Conservation (phyloP, 2,113 vertebrate species). For the Diadophis punctatus region DNA sequence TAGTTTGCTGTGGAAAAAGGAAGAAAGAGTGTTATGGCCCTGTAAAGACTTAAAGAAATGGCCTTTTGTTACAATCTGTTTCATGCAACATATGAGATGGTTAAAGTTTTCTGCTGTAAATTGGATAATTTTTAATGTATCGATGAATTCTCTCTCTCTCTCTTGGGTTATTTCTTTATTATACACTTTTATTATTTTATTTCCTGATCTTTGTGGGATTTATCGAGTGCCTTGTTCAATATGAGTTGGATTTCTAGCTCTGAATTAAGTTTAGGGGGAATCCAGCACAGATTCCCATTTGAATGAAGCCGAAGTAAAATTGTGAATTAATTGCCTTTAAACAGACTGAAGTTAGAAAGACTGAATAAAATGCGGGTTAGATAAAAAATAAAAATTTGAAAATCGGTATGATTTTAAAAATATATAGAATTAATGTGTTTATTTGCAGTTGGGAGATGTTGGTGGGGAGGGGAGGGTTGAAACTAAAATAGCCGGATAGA, state of each 20-base stretch:
- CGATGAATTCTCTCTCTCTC: background rate
- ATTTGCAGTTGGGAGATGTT: background rate
- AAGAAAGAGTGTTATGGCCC: background rate
- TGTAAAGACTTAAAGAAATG: background rate
- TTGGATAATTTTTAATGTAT: background rate
- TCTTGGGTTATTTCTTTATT: background rate
- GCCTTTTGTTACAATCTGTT: background rate
- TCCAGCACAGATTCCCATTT: background rate
- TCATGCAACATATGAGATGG: background rate
- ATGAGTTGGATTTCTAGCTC: background rate
- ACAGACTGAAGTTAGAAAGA: background rate
- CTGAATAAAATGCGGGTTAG: background rate
- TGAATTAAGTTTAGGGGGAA: background rate
- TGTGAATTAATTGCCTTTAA: background rate
- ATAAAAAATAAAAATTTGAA: background rate
- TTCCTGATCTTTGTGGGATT: background rate
- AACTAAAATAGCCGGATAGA: background rate
- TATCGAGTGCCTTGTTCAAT: background rate
- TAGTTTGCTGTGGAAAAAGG: background rate
- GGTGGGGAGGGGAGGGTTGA: fast-evolving
- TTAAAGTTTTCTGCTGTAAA: background rate
- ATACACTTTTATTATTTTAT: background rate
- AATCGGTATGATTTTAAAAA: background rate
- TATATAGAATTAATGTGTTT: background rate
- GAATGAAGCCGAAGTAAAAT: background rate